These are phyloP conservation scores for Propsilocerus akamusi DNA, from an alignment of 1,140 invertebrate species.

Conservation along the genomic window DNA sequence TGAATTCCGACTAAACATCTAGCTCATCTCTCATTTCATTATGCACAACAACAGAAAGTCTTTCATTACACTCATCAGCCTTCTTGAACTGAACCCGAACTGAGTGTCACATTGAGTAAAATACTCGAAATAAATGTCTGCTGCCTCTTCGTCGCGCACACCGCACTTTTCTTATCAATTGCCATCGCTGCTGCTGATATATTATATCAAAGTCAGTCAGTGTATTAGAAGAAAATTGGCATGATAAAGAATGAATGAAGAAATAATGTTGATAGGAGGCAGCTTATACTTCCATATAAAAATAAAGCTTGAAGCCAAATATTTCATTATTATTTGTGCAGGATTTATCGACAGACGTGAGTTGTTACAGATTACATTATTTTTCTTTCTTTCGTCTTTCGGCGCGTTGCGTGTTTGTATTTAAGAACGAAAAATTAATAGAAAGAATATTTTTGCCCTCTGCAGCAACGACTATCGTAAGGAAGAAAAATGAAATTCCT, in stretches of 20 bases:
- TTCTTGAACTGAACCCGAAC: no score
- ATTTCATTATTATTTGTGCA: conserved; percentile 2
- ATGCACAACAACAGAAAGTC: no score
- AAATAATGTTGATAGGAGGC: background rate
- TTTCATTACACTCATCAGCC: no score
- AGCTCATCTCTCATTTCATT: no score
- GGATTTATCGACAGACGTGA: conserved; percentile 4
- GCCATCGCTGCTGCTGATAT: no score
- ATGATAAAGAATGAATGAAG: background rate
- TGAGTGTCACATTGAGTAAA: no score
- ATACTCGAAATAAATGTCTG: no score
- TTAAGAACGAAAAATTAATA: background rate
- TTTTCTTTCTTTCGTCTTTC: background rate
- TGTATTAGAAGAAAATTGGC: conserved; percentile 3
- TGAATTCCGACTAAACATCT: no score
- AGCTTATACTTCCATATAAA: background rate
- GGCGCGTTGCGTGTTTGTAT: no score
- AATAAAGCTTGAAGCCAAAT: background rate
- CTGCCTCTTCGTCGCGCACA: no score
- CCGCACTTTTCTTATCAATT: background rate
- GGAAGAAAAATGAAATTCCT: background rate
- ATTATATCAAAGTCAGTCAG: no score
- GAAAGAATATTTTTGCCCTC: background rate
- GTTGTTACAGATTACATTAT: background rate
- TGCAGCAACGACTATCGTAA: background rate